Conservation (phyloP, 1,140 invertebrate genomes). For the Galendromus occidentalis region DNA sequence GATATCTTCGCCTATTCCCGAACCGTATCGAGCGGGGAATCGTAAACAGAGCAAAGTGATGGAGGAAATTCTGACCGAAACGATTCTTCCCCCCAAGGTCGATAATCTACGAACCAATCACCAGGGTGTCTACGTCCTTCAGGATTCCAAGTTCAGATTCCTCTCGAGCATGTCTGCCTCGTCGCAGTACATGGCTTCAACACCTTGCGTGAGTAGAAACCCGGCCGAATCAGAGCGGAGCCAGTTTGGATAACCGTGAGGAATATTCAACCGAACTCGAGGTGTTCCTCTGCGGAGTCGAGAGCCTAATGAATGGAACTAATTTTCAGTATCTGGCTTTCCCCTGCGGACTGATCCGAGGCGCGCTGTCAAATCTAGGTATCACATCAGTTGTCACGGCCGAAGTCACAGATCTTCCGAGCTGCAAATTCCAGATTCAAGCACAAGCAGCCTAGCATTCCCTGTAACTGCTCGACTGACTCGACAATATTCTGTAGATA, state of each 20-base stretch:
- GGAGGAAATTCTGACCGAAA: no score
- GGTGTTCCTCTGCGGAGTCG: background rate
- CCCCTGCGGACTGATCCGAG: conserved; percentile 82
- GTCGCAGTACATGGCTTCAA: conserved; percentile 73
- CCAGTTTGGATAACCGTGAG: background rate
- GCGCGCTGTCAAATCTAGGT: conserved; percentile 79
- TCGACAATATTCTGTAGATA: no score
- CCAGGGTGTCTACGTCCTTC: conserved; percentile 92
- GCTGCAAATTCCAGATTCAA: conserved; percentile 54
- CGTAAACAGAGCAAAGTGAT: no score
- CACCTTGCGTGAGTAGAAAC: conserved; percentile 44
- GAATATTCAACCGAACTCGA: background rate
- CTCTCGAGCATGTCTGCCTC: conserved; percentile 64
- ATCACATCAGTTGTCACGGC: conserved; percentile 82
- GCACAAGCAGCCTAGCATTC: conserved; percentile 1
- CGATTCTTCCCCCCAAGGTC: conserved; percentile 33
- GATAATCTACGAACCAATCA: conserved; percentile 97
- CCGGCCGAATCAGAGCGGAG: no score
- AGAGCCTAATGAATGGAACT: background rate
- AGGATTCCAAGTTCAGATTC: conserved; percentile 84
- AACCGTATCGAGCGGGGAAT: no score
- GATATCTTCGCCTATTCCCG: no score
- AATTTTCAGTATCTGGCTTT: conserved; percentile 64
- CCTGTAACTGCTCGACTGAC: no score
- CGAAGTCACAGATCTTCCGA: conserved; percentile 74